These are phyloP conservation scores for Orchestia grillus DNA, from an alignment of 1,140 invertebrate species.

Conservation along the genomic window DNA sequence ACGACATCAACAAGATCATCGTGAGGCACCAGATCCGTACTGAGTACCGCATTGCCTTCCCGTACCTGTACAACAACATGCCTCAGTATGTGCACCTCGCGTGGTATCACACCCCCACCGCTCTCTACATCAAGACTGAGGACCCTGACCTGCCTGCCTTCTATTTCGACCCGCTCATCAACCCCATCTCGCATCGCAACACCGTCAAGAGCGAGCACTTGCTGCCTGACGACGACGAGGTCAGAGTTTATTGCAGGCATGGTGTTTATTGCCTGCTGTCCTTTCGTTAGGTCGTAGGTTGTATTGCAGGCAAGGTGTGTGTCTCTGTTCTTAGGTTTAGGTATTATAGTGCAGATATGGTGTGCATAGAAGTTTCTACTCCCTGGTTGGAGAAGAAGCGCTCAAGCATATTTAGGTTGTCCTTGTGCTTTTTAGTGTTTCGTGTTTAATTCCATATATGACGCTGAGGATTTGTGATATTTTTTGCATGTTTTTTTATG, in stretches of 20 bases:
- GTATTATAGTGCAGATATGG: too few species aligned
- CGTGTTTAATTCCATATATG: too few species aligned
- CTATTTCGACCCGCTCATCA: constrained; percentile 99
- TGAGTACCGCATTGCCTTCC: constrained; percentile 99
- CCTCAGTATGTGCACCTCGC: constrained; percentile 95
- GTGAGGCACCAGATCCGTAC: constrained; percentile 98
- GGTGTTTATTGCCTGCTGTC: too few species aligned
- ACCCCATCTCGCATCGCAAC: constrained; percentile 97
- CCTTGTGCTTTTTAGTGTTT: too few species aligned
- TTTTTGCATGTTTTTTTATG: too few species aligned
- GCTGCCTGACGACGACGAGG: constrained; percentile 68
- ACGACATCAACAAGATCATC: constrained; percentile 99
- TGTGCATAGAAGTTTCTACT: too few species aligned
- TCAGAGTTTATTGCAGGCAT: neutral
- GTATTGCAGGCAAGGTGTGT: too few species aligned
- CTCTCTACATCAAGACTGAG: constrained; percentile 99
- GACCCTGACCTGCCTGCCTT: constrained; percentile 99
- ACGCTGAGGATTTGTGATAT: too few species aligned
- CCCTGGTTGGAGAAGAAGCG: too few species aligned
- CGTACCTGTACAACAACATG: constrained; percentile 99
- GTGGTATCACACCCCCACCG: constrained; percentile 99
- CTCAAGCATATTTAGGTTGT: too few species aligned
- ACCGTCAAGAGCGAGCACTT: constrained; percentile 78
- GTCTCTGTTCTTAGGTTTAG: too few species aligned
- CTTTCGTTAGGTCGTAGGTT: too few species aligned